A percentile compares a stretch with the other conserved stretches of the same genome.
These are phyloP conservation scores for Pocota personata DNA, from an alignment of 2,888 invertebrate genomes.

Conservation along the genomic window DNA sequence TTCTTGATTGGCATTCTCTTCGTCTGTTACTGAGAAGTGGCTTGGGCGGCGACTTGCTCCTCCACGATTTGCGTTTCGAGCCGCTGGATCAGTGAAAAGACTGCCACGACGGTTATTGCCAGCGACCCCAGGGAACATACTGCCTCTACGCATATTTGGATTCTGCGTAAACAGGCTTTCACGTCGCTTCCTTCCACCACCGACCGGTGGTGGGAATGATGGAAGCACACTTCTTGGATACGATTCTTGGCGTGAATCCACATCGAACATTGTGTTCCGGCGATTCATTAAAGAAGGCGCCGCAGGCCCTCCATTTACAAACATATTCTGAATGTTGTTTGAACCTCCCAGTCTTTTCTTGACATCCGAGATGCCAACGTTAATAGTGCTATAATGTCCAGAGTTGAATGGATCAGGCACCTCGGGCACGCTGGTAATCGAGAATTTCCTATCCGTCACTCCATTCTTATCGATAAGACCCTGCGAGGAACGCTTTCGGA, in stretches of 20 bases:
- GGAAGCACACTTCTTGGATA: constrained; percentile 76
- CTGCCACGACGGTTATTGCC: constrained; percentile 79
- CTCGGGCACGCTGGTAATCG: constrained; percentile 80
- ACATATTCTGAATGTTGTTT: constrained; percentile 25
- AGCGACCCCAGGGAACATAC: constrained; percentile 78
- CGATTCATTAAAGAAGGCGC: constrained; percentile 25
- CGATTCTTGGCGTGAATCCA: constrained; percentile 64
- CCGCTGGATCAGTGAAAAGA: constrained; percentile 76
- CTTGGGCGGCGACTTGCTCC: constrained; percentile 78
- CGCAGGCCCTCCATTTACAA: constrained; percentile 18
- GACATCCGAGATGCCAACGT: constrained; percentile 64
- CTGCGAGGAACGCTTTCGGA: constrained; percentile 80
- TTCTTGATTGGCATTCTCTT: constrained; percentile 78
- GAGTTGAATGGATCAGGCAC: constrained; percentile 74
- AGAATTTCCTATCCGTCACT: constrained; percentile 77
- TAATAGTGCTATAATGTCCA: constrained; percentile 78
- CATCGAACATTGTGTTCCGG: constrained; percentile 25
- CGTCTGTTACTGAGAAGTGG: constrained; percentile 80
- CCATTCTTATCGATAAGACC: constrained; percentile 74
- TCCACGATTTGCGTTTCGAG: constrained; percentile 74
- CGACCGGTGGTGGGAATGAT: constrained; percentile 37
- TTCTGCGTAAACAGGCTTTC: constrained; percentile 81
- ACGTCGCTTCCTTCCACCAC: constrained; percentile 76
- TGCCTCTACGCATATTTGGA: constrained; percentile 78
- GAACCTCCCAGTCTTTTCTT: constrained; percentile 3